Base-by-base conservation (phyloP, 2,888 invertebrate genomes). In the Ethmia dodecea region DNA sequence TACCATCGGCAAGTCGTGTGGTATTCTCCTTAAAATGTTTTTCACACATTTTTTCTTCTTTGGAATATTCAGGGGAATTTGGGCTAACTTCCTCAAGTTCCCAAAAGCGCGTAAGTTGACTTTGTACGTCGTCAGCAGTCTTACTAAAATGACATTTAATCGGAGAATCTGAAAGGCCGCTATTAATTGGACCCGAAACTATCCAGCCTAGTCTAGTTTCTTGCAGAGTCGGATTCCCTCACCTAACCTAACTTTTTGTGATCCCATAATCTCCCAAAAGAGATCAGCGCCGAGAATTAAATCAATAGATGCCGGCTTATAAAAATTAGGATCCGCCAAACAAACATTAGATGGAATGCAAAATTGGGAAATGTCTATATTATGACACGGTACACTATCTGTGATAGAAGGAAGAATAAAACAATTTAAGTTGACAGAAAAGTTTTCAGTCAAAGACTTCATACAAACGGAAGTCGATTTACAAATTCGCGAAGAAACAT, bases 201-300 rank as follows among this genome's bases (percentile, higher is more conserved):
- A 45, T 10, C 37, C 38, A 45, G 13, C 42, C 42, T 3, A 45
- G 33, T n/a, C 15, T 35, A 24, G 42, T 40, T 15, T 45, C 42
- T 32, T 25, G 33, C 10, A 45, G 38, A 5, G 40, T 18, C 5
- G 46, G 32, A 13, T 38, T 38, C 41, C 43, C 4, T 22, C 5
- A 28, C 47, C 49, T 35, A 47, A 25, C 5, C 32, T 39, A 5
- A 50, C 28, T 22, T 22, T 26, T 25, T 47, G 43, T 6, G 43
- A 27, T 8, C 45, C 43, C 13, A 50, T 40, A 8, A 53, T n/a
- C 9, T 49, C 45, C 46, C 47, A 46, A 35, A 48, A 52, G 0
- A 49, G 5, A 13, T 54, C 47, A 12, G 47, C 51, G 6, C 51
- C 51, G 0, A 50, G 35, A 11, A 52, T 20, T 5, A 55, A 30